Evolutionary conservation across 2,113 vertebrate genomes (phyloP).

Genomic region (Spea multiplicata): DNA sequence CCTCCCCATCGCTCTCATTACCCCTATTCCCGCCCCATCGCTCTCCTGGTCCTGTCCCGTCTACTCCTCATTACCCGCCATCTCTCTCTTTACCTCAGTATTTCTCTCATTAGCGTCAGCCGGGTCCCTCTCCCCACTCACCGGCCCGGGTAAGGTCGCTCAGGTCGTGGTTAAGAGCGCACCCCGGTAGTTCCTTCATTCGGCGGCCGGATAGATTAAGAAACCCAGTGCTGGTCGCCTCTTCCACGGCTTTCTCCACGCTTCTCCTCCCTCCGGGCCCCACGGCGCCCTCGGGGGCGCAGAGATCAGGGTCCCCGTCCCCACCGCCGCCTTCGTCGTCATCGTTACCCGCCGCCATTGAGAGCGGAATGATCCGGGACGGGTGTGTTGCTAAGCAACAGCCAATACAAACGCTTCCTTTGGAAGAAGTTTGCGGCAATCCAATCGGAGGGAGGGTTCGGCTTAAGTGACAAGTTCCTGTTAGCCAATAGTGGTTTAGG

Average conservation of each 20-base stretch:
- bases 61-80: too few relatives aligned
- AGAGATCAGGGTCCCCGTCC: slow-evolving; percentile 56
- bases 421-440: neutral
- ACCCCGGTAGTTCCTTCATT: slow-evolving; percentile 84
- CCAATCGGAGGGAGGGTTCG: neutral
- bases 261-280: slow-evolving; percentile 80
- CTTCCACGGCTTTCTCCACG: slow-evolving; percentile 88
- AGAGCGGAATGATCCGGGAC: slow-evolving; percentile 20
- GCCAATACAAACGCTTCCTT: slow-evolving; percentile 2
- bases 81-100: neutral
- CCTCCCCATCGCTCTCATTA: neutral
- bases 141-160: slow-evolving; percentile 92
- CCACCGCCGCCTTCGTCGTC: slow-evolving; percentile 29
- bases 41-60: neutral
- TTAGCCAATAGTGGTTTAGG: slow-evolving; percentile 45
- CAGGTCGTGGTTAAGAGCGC: slow-evolving; percentile 77
- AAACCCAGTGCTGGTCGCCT: slow-evolving; percentile 85
- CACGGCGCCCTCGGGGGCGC: slow-evolving; percentile 70
- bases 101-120: neutral
- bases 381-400: slow-evolving; percentile 18
- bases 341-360: slow-evolving; percentile 41
- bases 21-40: neutral
- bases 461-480: neutral
- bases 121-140: slow-evolving; percentile 54
- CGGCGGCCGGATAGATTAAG: slow-evolving; percentile 90